Base-by-base conservation (phyloP, 2,113 vertebrate species). In the Clinocottus analis region DNA sequence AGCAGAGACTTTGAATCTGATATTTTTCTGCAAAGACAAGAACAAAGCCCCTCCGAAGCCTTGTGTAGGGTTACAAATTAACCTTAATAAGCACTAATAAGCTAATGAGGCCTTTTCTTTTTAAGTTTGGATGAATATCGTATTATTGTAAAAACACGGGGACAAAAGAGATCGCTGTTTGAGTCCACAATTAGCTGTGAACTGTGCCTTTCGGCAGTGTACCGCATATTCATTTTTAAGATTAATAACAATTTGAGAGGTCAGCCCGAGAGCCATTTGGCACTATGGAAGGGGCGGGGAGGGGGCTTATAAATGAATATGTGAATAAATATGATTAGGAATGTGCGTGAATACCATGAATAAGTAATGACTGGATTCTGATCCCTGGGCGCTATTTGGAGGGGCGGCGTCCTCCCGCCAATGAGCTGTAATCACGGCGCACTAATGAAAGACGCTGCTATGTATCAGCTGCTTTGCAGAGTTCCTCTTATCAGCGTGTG, bases 211-310 rank as follows among this genome's bases (percentile, higher is more conserved):
- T 7, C 49, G 71, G 80, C 67, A 11, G 63, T 8, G 41, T 31
- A 56, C 55, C 0, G 31, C 37, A 62, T 74, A 75, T 82, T 88
- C 21, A 78, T 77, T 55, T 25, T 68, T 23, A 70, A 72, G 75
- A 89, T 87, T 88, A 88, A 87, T 86, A 86, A 80, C 59, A 72
- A 80, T 84, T 71, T 79, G 51, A 86, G 58, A 85, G 84, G 83
- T 88, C 69, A 80, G 41, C 47, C 41, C 23, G 37, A 58, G 77
- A 91, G 84, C 73, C 72, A 77, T 83, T 85, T 53, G 33, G 41
- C 74, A 80, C 85, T 75, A 83, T 27, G 9, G 31, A 9, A 11
- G 37, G 37, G 37, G 37, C 1, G 6, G 37, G 37, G 37, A 10
- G 67, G 79, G 75, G 72, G 63, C 39, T 74, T 56, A 76, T 82